Evolutionary conservation across 2,113 vertebrate genomes (phyloP), one percentile per base, ranked within the genome.

Genomic region (Neolamprologus kungweensis): DNA sequence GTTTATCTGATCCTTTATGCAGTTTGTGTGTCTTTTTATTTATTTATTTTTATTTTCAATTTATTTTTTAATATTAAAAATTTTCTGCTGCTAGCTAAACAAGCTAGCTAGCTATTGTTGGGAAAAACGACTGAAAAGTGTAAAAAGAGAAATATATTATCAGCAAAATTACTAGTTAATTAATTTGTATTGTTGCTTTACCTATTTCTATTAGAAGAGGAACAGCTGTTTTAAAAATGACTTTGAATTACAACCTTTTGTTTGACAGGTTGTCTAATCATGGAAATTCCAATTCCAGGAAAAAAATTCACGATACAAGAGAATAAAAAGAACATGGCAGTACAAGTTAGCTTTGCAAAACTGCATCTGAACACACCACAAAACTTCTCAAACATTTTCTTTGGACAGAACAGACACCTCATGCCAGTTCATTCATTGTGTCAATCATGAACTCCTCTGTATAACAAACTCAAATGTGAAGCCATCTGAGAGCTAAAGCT

Each of bases 81-180:
- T 1, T 31, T 60, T 0, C 6, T 35, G 3, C 58, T 63, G 2
- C 17, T 35, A 63, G 17, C 58, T 35, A 3, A 63, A 63, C 6
- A 0, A 35, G 58, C 58, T 63, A n/a, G 17, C 58, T 63, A 35
- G 17, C 58, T n/a, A 63, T 63, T 63, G 31, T 12, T 63, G 31
- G 58, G 31, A 1, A 63, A 63, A 63, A 63, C 0, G 0, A 63
- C 9, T 11, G 9, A 63, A 63, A 35, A 2, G 3, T 35, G 3
- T 35, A 63, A 63, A 19, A n/a, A 63, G 0, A n/a, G 6, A 63
- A n/a, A 7, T 35, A 63, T 63, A n/a, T 35, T 63, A 63, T 1
- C 1, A n/a, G 31, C 31, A 35, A 35, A 63, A 35, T 40, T 40
- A 13, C 19, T 2, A n/a, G 31, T 65, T 12, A 7, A 11, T 35